Conservation (phyloP, 2,797 vertebrate genomes). For the Chaetophractus vellerosus region DNA sequence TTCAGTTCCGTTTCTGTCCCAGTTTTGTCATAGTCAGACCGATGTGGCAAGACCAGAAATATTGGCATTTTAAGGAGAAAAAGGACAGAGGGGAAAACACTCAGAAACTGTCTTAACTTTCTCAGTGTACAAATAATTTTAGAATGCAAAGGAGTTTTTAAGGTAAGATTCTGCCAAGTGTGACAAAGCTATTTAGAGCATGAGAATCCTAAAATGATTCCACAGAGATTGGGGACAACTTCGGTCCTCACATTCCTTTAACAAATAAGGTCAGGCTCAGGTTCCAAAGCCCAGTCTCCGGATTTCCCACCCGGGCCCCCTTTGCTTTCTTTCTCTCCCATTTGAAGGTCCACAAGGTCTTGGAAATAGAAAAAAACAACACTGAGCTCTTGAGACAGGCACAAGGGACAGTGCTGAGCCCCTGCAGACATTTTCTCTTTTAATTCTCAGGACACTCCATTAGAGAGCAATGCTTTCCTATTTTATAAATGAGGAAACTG, state of each 20-base stretch:
- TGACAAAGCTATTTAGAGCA: neutral
- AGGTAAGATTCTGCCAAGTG: neutral
- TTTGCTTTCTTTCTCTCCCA: neutral
- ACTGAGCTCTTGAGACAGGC: accelerated
- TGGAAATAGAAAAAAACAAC: neutral
- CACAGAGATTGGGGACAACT: neutral
- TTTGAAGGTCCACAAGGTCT: too few species aligned
- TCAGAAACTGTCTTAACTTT: neutral
- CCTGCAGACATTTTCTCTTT: too few species aligned
- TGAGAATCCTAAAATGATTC: neutral
- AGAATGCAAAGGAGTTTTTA: neutral
- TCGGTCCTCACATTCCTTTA: accelerated
- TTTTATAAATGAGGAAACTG: neutral
- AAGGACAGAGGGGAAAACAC: neutral
- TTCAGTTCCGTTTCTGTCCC: neutral
- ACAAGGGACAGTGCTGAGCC: too few species aligned
- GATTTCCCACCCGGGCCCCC: neutral
- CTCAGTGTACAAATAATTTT: neutral
- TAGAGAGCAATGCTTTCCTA: neutral
- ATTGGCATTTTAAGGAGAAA: accelerated
- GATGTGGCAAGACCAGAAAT: accelerated
- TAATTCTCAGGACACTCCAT: accelerated
- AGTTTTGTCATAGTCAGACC: neutral
- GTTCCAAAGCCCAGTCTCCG: neutral
- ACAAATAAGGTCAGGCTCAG: neutral